Base-by-base conservation (phyloP, 30 jellyfish, hydroid and myxozoan genomes). In the Catostylus mosaicus region DNA sequence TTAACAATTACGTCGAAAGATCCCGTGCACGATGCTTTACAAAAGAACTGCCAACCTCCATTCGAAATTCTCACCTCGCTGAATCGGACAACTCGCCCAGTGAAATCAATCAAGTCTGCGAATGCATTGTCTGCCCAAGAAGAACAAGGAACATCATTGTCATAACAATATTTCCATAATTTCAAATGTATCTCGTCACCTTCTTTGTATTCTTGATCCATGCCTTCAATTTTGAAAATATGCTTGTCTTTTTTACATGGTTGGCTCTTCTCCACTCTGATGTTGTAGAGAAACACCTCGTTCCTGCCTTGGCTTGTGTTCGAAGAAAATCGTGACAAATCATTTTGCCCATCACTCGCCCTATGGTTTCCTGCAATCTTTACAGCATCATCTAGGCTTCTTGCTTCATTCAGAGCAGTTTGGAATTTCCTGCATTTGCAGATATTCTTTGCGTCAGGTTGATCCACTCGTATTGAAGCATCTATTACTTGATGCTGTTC, bases 21-120 rank as follows among this genome's bases (percentile, higher is more conserved):
- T 59, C 71, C 71, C 5, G 11, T 59, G 12, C 19, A 1, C n/a
- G n/a, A 6, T 59, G 71, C 71, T n/a, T 59, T n/a, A 37, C 71
- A 59, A 19, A 37, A 59, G 26, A 59, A 37, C 37, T 16, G n/a
- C 71, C 71, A 59, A 9, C 71, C 71, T 59, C 71, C 71, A 59
- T 59, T 37, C 11, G 71, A n/a, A 3, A 22, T n/a, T 24, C 71
- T 59, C 12, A 26, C 18, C 36, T 0, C 24, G 36, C 19, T 4
- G 71, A 59, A 59, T 2, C 24, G 5, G 18, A 23, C 11, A 59
- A 27, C 38, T 59, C 71, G n/a, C 24, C 71, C 71, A 6, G 38
- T 16, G 71, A 1, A 9, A 24, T 59, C 38, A 27, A 59, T 37
- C 71, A 59, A 12, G 12, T 36, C 11, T 12, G 32, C 36, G 11